Percentiles rank a stretch among this genome's conserved stretches.
phyloP scores from a whole-genome alignment of 2,113 vertebrate species.

The Xenopus tropicalis region UCB_Xtro_10.0 CM004443.2:24480001-24480500 shows the following conservation, averaged over 20 bases:
- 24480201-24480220: constrained; percentile 73
- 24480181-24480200: constrained; percentile 72
- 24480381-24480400: too few relatives aligned
- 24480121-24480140: constrained; percentile 85
- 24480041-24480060: constrained; percentile 68
- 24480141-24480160: constrained; percentile 83
- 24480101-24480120: constrained; percentile 78
- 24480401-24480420: too few relatives aligned
- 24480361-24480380: too few relatives aligned
- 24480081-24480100: constrained; percentile 87
- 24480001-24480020: constrained; percentile 80
- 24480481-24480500: too few relatives aligned
- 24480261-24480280: constrained; percentile 25
- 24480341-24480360: too few relatives aligned
- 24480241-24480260: constrained; percentile 50
- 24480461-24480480: too few relatives aligned
- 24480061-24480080: constrained; percentile 84
- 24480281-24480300: constrained; percentile 65
- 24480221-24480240: constrained; percentile 51
- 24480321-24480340: constrained; percentile 71
- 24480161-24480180: constrained; percentile 88
- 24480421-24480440: too few relatives aligned
- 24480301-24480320: constrained; percentile 75
- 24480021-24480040: constrained; percentile 70
- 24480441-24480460: too few relatives aligned